These are phyloP conservation scores for Chelonia mydas DNA, from an alignment of 2,797 vertebrate species.

Conservation along the genomic window DNA sequence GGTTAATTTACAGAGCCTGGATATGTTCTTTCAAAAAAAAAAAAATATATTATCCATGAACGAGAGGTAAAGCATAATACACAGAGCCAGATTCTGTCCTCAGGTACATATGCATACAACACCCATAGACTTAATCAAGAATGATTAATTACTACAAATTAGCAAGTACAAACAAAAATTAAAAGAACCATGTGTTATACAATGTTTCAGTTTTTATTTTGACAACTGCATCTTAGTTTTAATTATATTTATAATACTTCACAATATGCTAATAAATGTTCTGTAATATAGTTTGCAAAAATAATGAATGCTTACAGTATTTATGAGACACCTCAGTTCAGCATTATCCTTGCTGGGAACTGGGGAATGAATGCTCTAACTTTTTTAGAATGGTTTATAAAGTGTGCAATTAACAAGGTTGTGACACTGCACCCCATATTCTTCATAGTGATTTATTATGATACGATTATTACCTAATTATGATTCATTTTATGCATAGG, in stretches of 20 bases:
- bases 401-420: no score
- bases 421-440: no score
- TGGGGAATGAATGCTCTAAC: not conserved
- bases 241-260: not conserved
- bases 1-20: not conserved
- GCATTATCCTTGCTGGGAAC: not conserved
- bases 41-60: not conserved
- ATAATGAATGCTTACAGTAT: not conserved
- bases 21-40: not conserved
- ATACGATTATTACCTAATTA: no score
- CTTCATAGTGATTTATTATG: no score
- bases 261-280: not conserved
- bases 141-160: not conserved
- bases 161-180: not conserved
- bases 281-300: not conserved
- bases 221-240: not conserved
- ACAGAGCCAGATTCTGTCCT: accelerated
- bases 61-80: not conserved
- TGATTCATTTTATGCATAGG: no score
- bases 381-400: not conserved
- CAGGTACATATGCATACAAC: not conserved
- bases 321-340: not conserved
- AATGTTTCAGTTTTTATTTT: not conserved
- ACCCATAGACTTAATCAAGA: not conserved
- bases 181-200: not conserved